A percentile compares a stretch with the other conserved stretches of the same genome.
Evolutionary conservation across 2,797 vertebrate species (phyloP).

Genomic region (Tachyglossus aculeatus): DNA sequence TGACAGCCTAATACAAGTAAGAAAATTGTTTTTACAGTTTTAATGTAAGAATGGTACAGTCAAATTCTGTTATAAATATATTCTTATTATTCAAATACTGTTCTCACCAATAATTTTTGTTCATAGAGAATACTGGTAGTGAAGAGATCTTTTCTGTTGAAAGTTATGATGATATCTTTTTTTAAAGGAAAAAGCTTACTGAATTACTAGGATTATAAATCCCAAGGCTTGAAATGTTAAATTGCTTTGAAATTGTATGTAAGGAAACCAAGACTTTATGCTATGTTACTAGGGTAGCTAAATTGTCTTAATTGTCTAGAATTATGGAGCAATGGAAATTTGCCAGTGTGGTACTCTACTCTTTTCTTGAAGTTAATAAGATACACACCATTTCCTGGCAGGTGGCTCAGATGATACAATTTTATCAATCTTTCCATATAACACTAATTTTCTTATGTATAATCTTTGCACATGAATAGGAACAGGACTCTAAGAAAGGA

Average conservation of each 20-base stretch:
- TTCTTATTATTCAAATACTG: neutral
- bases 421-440: slow-evolving; percentile 27
- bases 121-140: neutral
- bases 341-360: neutral
- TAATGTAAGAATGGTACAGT: neutral
- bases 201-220: neutral
- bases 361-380: slow-evolving; percentile 35
- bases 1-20: too few species aligned
- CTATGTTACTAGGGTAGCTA: neutral
- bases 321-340: slow-evolving; percentile 11
- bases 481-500: slow-evolving; percentile 20
- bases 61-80: neutral
- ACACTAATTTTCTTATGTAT: slow-evolving; percentile 15
- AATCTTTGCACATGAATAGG: slow-evolving; percentile 11
- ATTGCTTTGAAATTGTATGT: neutral
- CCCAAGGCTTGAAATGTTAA: neutral
- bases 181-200: slow-evolving; percentile 11
- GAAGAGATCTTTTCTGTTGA: neutral
- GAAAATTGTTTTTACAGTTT: neutral
- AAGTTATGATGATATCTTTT: neutral
- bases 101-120: neutral
- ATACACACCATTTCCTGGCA: slow-evolving; percentile 27
- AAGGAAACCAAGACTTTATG: slow-evolving; percentile 7
- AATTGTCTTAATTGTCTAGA: slow-evolving; percentile 13
- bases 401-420: neutral